phyloP scores from a whole-genome alignment of 2,797 vertebrate genomes.

The Mallotus villosus region DNA sequence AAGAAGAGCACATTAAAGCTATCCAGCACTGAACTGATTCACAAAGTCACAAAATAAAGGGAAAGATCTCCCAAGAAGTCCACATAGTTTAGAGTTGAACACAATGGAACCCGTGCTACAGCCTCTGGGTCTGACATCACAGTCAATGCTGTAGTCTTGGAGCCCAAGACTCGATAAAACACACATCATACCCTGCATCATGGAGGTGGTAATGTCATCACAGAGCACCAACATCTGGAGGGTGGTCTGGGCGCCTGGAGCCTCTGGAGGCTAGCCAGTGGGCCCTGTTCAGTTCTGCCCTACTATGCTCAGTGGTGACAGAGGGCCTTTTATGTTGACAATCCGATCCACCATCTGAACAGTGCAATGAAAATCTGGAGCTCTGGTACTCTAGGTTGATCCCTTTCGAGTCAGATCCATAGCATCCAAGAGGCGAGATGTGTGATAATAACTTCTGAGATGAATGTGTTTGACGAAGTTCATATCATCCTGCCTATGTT shows the following conservation, averaged over 20 bases:
- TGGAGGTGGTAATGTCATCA: constrained; percentile 50
- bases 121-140: constrained; percentile 52
- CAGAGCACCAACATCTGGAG: constrained; percentile 72
- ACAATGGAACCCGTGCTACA: constrained; percentile 56
- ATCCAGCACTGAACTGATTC: too few relatives aligned
- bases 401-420: not conserved
- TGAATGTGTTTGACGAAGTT: not conserved
- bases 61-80: not conserved
- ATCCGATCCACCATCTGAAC: constrained; percentile 37
- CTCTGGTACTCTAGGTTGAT: not conserved
- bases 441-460: not conserved
- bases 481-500: too few relatives aligned
- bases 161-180: constrained; percentile 53
- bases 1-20: too few relatives aligned
- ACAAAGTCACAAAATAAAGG: not conserved
- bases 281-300: constrained; percentile 2
- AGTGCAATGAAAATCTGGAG: constrained; percentile 17
- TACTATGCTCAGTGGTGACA: constrained; percentile 60
- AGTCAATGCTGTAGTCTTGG: constrained; percentile 59
- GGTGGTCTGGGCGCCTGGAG: constrained; percentile 61
- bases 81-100: constrained; percentile 38
- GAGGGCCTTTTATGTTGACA: constrained; percentile 41
- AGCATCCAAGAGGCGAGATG: not conserved
- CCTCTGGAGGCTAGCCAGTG: constrained; percentile 64
- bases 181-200: constrained; percentile 54